A percentile compares a stretch with the other conserved stretches of the same genome.
These are phyloP conservation scores for Parapristionchus giblindavisi DNA, from an alignment of 2,888 invertebrate species.

Conservation along the genomic window DNA sequence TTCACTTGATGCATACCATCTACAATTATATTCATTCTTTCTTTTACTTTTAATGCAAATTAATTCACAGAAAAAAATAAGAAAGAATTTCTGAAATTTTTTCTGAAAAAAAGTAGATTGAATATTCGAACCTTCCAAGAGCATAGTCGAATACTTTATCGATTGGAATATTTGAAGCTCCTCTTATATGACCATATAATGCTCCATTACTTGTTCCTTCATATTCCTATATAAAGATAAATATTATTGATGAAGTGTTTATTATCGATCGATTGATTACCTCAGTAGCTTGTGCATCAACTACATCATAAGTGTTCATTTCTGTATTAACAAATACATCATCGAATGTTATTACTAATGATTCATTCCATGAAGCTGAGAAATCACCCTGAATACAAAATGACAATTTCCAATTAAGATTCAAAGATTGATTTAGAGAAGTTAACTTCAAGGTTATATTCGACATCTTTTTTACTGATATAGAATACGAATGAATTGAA, in stretches of 20 bases:
- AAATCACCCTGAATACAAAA: conserved; percentile 57
- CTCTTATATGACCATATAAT: conserved; percentile 65
- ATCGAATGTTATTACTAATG: conserved; percentile 64
- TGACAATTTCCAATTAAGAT: background rate
- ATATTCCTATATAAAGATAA: conserved; percentile 48
- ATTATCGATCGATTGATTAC: conserved; percentile 34
- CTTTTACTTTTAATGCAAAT: background rate
- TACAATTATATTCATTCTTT: background rate
- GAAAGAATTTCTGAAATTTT: background rate
- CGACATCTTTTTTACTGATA: too few species aligned
- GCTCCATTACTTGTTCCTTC: conserved; percentile 55
- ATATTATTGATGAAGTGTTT: conserved; percentile 35
- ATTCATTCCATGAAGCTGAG: conserved; percentile 61
- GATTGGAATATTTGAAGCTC: conserved; percentile 63
- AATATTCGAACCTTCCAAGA: conserved; percentile 24
- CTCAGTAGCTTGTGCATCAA: conserved; percentile 66
- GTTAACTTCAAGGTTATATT: too few species aligned
- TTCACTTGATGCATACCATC: conserved; percentile 31
- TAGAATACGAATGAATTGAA: too few species aligned
- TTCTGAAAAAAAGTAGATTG: background rate
- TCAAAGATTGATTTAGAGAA: too few species aligned
- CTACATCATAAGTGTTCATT: conserved; percentile 57
- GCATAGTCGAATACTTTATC: conserved; percentile 54
- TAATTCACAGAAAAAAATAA: background rate
- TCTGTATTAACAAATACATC: conserved; percentile 65